These are phyloP conservation scores for Drosophila fungiperda DNA, from an alignment of 2,888 invertebrate genomes.

Conservation along the genomic window DNA sequence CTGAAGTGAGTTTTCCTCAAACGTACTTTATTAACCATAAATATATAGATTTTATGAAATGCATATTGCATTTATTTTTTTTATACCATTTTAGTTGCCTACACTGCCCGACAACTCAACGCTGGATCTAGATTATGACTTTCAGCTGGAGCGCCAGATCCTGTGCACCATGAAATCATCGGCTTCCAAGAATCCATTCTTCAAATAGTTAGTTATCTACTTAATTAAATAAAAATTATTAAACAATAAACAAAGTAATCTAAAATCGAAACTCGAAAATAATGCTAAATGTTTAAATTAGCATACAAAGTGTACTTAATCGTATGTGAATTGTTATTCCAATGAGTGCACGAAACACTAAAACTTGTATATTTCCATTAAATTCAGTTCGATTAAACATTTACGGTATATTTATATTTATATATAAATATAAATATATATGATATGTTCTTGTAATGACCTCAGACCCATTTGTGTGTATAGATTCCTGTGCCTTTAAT, in stretches of 20 bases:
- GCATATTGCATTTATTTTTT: not conserved
- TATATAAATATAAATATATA: not conserved
- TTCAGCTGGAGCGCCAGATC: slow-evolving; percentile 85
- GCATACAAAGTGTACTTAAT: slow-evolving; percentile 47
- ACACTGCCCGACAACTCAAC: slow-evolving; percentile 79
- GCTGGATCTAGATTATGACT: slow-evolving; percentile 83
- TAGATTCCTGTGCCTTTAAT: slow-evolving; percentile 73
- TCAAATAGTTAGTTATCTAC: slow-evolving; percentile 63
- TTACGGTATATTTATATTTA: not conserved
- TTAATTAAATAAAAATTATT: slow-evolving; percentile 9
- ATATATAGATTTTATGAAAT: not conserved
- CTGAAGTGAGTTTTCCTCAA: slow-evolving; percentile 64
- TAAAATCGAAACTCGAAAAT: not conserved
- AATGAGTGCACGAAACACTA: slow-evolving; percentile 7
- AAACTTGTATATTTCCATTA: slow-evolving; percentile 36
- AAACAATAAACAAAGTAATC: slow-evolving; percentile 8
- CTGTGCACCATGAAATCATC: slow-evolving; percentile 85
- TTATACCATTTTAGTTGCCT: slow-evolving; percentile 66
- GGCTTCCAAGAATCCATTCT: slow-evolving; percentile 85
- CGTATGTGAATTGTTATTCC: slow-evolving; percentile 9
- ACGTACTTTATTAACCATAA: not conserved
- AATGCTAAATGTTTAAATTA: slow-evolving; percentile 30
- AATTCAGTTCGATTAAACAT: slow-evolving; percentile 23
- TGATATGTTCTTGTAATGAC: slow-evolving; percentile 40
- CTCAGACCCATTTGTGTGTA: slow-evolving; percentile 59